Conservation (phyloP, 1,140 invertebrate genomes). For the Temnothorax longispinosus region DNA sequence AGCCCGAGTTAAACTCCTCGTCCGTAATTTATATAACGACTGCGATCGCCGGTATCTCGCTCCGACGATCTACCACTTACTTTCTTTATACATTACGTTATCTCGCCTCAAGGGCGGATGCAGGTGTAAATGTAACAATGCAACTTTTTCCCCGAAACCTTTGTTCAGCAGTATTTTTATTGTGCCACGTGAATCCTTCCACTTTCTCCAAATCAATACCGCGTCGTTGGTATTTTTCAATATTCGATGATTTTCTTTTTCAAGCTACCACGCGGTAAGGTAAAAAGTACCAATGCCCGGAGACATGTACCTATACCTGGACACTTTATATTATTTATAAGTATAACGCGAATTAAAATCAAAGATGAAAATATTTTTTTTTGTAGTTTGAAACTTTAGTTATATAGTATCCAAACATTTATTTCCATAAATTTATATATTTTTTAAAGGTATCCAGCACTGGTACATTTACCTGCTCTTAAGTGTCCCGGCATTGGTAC, state of each 20-base stretch:
- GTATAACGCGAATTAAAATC: no score
- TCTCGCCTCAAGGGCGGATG: slow-evolving; percentile 8
- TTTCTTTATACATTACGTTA: slow-evolving; percentile 43
- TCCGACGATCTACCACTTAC: slow-evolving; percentile 37
- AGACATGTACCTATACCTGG: no score
- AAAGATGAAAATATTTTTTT: no score
- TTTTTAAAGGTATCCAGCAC: no score
- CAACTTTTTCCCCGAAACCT: not conserved
- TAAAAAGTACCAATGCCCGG: no score
- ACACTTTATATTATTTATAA: no score
- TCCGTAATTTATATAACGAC: slow-evolving; percentile 46
- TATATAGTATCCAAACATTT: no score
- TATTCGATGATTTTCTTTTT: slow-evolving; percentile 12
- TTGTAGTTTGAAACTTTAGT: no score
- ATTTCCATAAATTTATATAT: no score
- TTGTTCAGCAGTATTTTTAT: not conserved
- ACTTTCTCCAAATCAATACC: slow-evolving; percentile 7
- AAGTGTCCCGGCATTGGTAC: no score
- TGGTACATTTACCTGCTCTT: no score
- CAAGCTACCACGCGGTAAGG: not conserved
- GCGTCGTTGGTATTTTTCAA: not conserved
- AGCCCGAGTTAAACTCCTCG: slow-evolving; percentile 38
- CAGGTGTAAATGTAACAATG: slow-evolving; percentile 1
- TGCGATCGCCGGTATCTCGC: slow-evolving; percentile 14
- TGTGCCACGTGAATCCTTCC: not conserved